phyloP scores from a whole-genome alignment of 2,797 vertebrate species.

The Anguilla marmorata region DNA sequence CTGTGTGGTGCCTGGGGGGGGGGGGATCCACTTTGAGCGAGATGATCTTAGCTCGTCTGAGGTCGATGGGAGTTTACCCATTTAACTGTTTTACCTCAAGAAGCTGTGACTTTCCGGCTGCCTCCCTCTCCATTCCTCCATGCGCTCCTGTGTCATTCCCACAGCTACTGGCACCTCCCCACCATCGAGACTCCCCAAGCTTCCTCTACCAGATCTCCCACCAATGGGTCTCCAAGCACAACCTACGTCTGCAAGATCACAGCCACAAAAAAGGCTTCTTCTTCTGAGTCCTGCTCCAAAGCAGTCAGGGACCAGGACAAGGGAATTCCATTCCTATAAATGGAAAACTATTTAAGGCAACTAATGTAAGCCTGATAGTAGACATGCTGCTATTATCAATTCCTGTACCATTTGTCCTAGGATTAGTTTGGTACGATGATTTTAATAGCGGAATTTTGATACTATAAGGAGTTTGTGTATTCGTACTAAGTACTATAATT shows the following conservation, averaged over 20 bases:
- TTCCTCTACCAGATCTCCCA: constrained; percentile 41
- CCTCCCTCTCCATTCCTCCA: neutral
- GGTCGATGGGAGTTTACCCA: neutral
- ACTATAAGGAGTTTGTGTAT: neutral
- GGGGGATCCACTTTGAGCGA: neutral
- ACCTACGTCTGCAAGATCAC: constrained; percentile 28
- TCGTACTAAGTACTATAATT: neutral
- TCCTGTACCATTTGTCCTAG: neutral
- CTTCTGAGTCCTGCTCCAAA: constrained; percentile 23
- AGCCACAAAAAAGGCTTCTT: constrained; percentile 30
- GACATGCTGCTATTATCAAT: neutral
- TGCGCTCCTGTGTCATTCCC: constrained; percentile 16
- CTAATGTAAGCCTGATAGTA: neutral
- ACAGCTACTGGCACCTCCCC: constrained; percentile 31
- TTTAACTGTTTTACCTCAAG: neutral
- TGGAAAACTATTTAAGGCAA: constrained; percentile 5
- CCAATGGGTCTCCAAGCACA: constrained; percentile 30
- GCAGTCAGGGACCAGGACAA: neutral
- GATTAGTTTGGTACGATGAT: neutral
- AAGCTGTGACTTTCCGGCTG: neutral
- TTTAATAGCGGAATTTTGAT: neutral
- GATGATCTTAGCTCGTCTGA: constrained; percentile 20
- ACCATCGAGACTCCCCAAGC: constrained; percentile 17
- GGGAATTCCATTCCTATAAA: neutral
- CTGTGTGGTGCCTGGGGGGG: neutral